Percentiles rank a stretch among this genome's conserved stretches.
phyloP scores from a whole-genome alignment of 2,113 vertebrate species.

The Catagonus wagneri region DNA sequence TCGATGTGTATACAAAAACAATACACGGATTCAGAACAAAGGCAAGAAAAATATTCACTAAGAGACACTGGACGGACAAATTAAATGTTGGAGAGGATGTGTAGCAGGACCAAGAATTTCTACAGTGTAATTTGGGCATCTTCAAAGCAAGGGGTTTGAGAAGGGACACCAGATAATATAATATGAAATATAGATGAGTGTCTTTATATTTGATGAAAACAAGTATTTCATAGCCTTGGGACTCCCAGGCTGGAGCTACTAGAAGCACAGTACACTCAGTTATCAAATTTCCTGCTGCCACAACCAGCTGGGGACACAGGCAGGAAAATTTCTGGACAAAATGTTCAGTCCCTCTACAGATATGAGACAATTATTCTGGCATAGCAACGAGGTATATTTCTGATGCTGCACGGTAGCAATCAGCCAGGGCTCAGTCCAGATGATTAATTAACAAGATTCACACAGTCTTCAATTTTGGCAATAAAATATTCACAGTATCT shows the following conservation, averaged over 20 bases:
- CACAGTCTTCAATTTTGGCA: slow-evolving; percentile 66
- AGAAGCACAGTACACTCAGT: neutral
- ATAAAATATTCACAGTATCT: slow-evolving; percentile 62
- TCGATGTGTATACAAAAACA: neutral
- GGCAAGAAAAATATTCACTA: neutral
- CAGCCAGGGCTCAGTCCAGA: slow-evolving; percentile 43
- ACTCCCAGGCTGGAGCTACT: neutral
- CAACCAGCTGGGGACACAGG: slow-evolving; percentile 58
- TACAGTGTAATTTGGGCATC: neutral
- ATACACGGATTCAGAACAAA: slow-evolving; percentile 25
- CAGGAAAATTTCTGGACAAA: slow-evolving; percentile 62
- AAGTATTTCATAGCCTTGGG: neutral
- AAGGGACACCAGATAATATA: neutral
- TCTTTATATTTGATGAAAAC: neutral
- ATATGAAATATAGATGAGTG: neutral
- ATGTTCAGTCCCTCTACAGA: slow-evolving; percentile 56
- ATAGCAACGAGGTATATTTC: slow-evolving; percentile 41
- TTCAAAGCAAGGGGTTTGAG: neutral
- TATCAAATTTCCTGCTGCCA: slow-evolving; percentile 53
- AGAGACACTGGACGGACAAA: neutral
- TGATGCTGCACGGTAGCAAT: slow-evolving; percentile 3
- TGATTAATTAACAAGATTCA: slow-evolving; percentile 65
- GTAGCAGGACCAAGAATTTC: neutral
- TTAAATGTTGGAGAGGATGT: neutral
- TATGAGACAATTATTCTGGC: slow-evolving; percentile 40